These are phyloP conservation scores for Amphimedon queenslandica DNA, from an alignment of 37 sponge, comb jelly and placozoan genomes.

Conservation along the genomic window DNA sequence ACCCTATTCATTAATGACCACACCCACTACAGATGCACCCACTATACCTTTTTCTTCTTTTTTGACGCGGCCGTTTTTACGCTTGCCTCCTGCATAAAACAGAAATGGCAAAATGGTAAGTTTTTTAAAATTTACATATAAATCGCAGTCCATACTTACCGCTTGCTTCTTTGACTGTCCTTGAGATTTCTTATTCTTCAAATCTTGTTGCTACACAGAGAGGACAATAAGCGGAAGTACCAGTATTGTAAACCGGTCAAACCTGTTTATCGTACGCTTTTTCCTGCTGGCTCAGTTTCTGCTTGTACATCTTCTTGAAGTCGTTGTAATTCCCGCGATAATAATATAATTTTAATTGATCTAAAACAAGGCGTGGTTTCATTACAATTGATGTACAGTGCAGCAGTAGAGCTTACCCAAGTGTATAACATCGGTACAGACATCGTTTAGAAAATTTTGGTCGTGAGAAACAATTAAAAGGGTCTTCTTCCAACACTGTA, in stretches of 20 bases:
- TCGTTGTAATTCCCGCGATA: slow-evolving; percentile 96
- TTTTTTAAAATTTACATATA: not conserved
- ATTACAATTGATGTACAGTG: too few relatives aligned
- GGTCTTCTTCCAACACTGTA: slow-evolving; percentile 98
- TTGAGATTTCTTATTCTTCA: slow-evolving; percentile 60
- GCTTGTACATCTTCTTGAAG: slow-evolving; percentile 97
- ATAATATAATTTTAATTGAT: slow-evolving; percentile 89
- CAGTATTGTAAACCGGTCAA: not conserved
- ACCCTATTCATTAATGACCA: not conserved
- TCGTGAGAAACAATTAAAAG: slow-evolving; percentile 96
- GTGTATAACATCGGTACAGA: slow-evolving; percentile 97
- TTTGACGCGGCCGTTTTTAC: slow-evolving; percentile 32
- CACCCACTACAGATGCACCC: not conserved
- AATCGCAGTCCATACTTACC: slow-evolving; percentile 23
- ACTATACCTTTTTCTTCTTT: slow-evolving; percentile 28
- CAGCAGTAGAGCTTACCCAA: slow-evolving; percentile 48
- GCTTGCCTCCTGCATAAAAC: slow-evolving; percentile 30
- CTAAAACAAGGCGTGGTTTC: slow-evolving; percentile 21
- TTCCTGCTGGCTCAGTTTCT: slow-evolving; percentile 83
- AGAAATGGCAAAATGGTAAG: not conserved
- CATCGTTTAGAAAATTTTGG: slow-evolving; percentile 96
- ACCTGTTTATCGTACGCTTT: slow-evolving; percentile 90
- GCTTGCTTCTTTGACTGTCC: slow-evolving; percentile 82
- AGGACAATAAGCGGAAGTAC: not conserved
- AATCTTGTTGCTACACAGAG: slow-evolving; percentile 33